phyloP scores from a whole-genome alignment of 2,888 invertebrate species.

The Pimpla rufipes region DNA sequence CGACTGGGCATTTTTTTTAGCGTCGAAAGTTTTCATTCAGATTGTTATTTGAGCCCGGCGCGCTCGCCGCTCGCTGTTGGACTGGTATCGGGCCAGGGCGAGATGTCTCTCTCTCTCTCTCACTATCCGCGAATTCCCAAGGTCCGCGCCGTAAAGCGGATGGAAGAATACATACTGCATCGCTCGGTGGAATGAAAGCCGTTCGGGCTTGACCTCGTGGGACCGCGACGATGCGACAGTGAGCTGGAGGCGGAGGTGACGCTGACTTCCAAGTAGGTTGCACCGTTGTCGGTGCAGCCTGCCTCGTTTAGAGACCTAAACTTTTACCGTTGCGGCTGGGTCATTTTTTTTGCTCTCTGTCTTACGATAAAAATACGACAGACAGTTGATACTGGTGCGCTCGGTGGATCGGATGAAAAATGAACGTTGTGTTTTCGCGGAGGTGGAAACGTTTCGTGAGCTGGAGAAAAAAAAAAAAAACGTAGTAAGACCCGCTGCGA shows the following conservation, averaged over 20 bases:
- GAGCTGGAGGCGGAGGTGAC: slow-evolving; percentile 39
- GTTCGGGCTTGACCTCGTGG: slow-evolving; percentile 50
- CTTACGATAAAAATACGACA: neutral
- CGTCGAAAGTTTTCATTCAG: slow-evolving; percentile 20
- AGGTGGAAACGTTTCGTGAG: neutral
- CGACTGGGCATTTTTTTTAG: neutral
- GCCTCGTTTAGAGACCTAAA: slow-evolving; percentile 17
- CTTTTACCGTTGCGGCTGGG: slow-evolving; percentile 2
- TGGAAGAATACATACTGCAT: slow-evolving; percentile 70
- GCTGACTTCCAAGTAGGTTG: slow-evolving; percentile 34
- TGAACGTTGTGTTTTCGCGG: neutral
- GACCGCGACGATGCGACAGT: slow-evolving; percentile 37
- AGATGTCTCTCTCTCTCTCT: slow-evolving; percentile 15
- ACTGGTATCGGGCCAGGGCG: slow-evolving; percentile 1
- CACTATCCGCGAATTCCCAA: slow-evolving; percentile 56
- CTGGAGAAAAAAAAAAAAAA: slow-evolving; percentile 15
- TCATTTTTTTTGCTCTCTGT: slow-evolving; percentile 9
- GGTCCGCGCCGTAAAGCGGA: slow-evolving; percentile 61
- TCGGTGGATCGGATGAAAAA: slow-evolving; percentile 3
- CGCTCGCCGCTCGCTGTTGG: neutral
- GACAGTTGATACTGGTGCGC: neutral
- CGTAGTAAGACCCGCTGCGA: slow-evolving; percentile 6
- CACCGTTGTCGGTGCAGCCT: neutral
- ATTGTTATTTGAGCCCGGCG: slow-evolving; percentile 14
- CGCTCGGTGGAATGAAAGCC: slow-evolving; percentile 61